Percentiles rank a stretch among this genome's conserved stretches.
Conservation (phyloP, 2,888 invertebrate species). For the Furcula furcula region DNA sequence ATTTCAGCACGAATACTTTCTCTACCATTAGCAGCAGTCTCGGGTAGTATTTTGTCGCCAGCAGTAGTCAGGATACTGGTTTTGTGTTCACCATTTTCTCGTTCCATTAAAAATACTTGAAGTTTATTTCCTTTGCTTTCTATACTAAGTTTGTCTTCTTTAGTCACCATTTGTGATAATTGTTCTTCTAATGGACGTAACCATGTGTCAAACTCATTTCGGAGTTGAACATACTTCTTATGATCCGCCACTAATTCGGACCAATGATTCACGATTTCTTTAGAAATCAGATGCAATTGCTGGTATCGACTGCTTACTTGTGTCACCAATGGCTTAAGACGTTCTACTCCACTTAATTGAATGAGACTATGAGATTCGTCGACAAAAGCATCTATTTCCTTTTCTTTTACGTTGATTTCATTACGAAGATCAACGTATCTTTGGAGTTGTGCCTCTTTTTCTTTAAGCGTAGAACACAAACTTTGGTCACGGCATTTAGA, state of each 20-base stretch:
- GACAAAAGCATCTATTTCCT: conserved; percentile 92
- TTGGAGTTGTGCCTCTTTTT: conserved; percentile 89
- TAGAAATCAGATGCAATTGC: conserved; percentile 88
- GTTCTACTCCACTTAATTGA: conserved; percentile 91
- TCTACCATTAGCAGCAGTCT: conserved; percentile 95
- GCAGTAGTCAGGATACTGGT: conserved; percentile 87
- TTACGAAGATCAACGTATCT: conserved; percentile 88
- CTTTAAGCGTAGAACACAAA: conserved; percentile 88
- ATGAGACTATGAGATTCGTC: conserved; percentile 94
- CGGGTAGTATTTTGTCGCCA: conserved; percentile 95
- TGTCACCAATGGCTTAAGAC: conserved; percentile 92
- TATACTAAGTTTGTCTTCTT: conserved; percentile 84
- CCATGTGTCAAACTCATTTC: conserved; percentile 89
- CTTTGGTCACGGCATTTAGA: conserved; percentile 92
- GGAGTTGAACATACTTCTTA: conserved; percentile 87
- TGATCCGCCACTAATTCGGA: conserved; percentile 92
- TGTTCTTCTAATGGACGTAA: conserved; percentile 87
- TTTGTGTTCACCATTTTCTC: conserved; percentile 91
- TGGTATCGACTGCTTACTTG: conserved; percentile 95
- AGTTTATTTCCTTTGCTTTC: conserved; percentile 86
- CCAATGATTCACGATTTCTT: conserved; percentile 93
- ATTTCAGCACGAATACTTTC: conserved; percentile 94
- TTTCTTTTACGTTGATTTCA: conserved; percentile 89
- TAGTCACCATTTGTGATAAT: conserved; percentile 82
- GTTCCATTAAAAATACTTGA: conserved; percentile 88